Conservation (phyloP, 30 jellyfish, hydroid and myxozoan species). For the Turritopsis rubra region DNA sequence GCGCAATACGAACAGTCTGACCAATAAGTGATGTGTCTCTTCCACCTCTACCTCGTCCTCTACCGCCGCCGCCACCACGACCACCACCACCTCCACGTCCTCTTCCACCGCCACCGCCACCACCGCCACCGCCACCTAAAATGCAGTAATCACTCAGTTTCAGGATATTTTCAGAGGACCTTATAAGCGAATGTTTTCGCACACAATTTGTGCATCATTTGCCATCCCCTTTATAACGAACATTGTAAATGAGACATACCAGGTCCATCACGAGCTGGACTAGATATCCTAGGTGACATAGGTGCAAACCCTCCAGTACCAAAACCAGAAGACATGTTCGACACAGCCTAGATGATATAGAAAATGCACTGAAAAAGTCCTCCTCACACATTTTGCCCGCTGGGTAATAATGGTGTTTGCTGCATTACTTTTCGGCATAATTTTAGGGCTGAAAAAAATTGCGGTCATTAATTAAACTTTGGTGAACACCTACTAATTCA, state of each 20-base stretch:
- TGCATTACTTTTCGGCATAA: no score
- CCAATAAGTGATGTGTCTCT: constrained; percentile 87
- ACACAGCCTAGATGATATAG: constrained; percentile 39
- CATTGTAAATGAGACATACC: no score
- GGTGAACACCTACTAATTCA: neutral
- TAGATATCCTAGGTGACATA: constrained; percentile 92
- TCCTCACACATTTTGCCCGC: neutral
- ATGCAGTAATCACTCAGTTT: neutral
- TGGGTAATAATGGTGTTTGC: no score
- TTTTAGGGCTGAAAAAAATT: no score
- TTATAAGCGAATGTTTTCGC: no score
- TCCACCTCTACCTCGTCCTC: constrained; percentile 83
- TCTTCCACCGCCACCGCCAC: constrained; percentile 63
- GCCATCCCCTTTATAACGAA: no score
- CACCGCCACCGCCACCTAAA: constrained; percentile 71
- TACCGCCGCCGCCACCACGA: constrained; percentile 76
- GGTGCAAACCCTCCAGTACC: constrained; percentile 84
- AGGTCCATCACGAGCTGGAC: constrained; percentile 95
- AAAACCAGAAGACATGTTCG: constrained; percentile 49
- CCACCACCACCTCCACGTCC: constrained; percentile 73
- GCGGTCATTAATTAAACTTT: no score
- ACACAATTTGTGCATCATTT: no score
- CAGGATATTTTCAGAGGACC: no score
- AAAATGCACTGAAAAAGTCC: neutral
- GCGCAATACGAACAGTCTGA: constrained; percentile 92